Conservation (phyloP, 2,113 vertebrate genomes). For the Semicossyphus pulcher region DNA sequence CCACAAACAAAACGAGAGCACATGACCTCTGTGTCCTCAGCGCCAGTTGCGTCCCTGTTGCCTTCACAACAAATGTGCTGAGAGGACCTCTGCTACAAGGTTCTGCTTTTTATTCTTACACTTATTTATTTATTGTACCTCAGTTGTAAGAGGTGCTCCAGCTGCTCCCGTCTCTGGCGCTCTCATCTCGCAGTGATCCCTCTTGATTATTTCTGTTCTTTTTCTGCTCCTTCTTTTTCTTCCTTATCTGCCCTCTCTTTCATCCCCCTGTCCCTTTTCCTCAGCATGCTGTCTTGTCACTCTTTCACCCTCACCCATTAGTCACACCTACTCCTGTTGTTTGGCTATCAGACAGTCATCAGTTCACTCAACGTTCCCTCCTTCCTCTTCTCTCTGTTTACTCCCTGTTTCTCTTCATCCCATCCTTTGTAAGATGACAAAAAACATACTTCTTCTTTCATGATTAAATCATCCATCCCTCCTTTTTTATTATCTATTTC, state of each 20-base stretch:
- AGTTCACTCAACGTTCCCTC: slow-evolving; percentile 36
- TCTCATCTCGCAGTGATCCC: background rate
- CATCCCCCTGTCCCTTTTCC: background rate
- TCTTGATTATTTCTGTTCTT: background rate
- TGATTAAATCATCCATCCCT: slow-evolving; percentile 31
- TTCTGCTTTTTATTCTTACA: slow-evolving; percentile 7
- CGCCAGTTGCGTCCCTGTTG: background rate
- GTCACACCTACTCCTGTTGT: slow-evolving; percentile 38
- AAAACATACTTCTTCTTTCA: slow-evolving; percentile 12
- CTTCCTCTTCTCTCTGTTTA: background rate
- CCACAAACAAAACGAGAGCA: background rate
- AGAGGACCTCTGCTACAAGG: slow-evolving; percentile 14
- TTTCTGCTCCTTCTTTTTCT: background rate
- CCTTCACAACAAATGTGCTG: slow-evolving; percentile 47
- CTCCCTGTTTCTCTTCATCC: background rate
- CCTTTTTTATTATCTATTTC: background rate
- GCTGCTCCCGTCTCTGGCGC: background rate
- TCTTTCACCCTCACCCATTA: slow-evolving; percentile 20
- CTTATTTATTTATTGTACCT: slow-evolving; percentile 4
- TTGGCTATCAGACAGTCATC: slow-evolving; percentile 46
- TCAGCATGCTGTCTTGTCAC: background rate
- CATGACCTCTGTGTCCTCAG: slow-evolving; percentile 22
- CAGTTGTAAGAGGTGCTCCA: background rate
- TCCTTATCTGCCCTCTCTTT: slow-evolving; percentile 15
- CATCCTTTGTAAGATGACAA: slow-evolving; percentile 8